Base-by-base conservation (phyloP, 2,797 vertebrate species). In the Rousettus madagascariensis region DNA sequence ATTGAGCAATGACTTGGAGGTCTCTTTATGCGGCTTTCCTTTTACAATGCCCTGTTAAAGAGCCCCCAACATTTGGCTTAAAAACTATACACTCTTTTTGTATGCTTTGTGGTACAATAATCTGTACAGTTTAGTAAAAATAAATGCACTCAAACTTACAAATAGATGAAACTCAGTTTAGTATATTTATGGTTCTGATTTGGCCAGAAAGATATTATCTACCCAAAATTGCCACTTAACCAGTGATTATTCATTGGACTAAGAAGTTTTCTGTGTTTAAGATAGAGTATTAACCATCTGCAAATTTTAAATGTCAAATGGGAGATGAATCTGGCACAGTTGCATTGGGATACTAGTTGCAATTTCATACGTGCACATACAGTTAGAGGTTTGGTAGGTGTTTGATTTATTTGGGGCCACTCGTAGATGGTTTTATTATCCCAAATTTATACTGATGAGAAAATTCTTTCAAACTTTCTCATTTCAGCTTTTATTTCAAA, bases 401-500 rank as follows among this genome's bases (percentile, higher is more conserved):
- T 88, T 90, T 55, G 30, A 53, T 8, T 16, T 95, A 43, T 89
- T 96, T 87, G 93, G 86, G 46, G 19, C 38, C 77, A 53, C 33
- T 19, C 55, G 6, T 77, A 8, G 46, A 53, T 17, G 69, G 13
- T 75, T 90, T 95, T 61, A 20, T 96, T 97, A 86, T 94, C 26
- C 3, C 61, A 94, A 53, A 57, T 63, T 78, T 93, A 26, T 75
- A 59, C 11, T 78, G 46, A 41, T 77, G 59, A 96, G 63, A 71
- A 94, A 41, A 26, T 93, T 95, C 43, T 79, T 94, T 91, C 77
- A 69, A 80, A 41, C 36, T 43, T 71, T 69, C 83, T 90, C 36
- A 55, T 84, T 72, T 83, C 57, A 71, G 57, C 20, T 84, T 41
- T 2, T 46, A 53, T 96, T 97, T 97, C 96, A 82, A 61, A 94